A percentile compares a stretch with the other conserved stretches of the same genome.
Evolutionary conservation across 2,888 invertebrate genomes (phyloP).

Genomic region (Acleris cristana): DNA sequence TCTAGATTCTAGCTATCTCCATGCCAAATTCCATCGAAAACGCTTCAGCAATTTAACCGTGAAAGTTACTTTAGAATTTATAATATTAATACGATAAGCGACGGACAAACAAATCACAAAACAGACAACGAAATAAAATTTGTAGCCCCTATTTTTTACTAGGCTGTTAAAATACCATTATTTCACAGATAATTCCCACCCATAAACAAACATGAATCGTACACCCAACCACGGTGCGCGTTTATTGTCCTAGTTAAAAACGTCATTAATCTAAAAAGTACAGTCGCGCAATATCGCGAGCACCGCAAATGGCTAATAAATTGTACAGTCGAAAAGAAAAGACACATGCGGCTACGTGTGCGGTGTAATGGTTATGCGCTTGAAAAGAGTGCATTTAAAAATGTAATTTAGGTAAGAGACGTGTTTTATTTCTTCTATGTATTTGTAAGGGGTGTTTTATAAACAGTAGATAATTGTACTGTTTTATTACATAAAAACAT

Average conservation of each 20-base stretch:
- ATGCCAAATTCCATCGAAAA: no score
- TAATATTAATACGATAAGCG: no score
- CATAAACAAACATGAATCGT: background rate
- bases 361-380: background rate
- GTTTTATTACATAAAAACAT: no score
- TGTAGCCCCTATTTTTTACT: no score
- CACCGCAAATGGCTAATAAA: constrained; percentile 35
- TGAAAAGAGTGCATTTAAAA: background rate
- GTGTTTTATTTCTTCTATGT: background rate
- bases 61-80: no score
- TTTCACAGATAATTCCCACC: background rate
- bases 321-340: constrained; percentile 38
- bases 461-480: no score
- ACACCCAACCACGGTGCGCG: background rate
- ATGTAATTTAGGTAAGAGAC: background rate
- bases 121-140: no score
- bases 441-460: no score
- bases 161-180: no score
- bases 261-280: constrained; percentile 31
- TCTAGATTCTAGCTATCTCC: no score
- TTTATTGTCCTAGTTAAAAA: constrained; percentile 28
- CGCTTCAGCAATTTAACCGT: no score
- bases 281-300: constrained; percentile 36
- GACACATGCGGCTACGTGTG: constrained; percentile 32
- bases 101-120: no score